phyloP scores from a whole-genome alignment of 2,113 vertebrate genomes.

The Chlamydotis undulata region DNA sequence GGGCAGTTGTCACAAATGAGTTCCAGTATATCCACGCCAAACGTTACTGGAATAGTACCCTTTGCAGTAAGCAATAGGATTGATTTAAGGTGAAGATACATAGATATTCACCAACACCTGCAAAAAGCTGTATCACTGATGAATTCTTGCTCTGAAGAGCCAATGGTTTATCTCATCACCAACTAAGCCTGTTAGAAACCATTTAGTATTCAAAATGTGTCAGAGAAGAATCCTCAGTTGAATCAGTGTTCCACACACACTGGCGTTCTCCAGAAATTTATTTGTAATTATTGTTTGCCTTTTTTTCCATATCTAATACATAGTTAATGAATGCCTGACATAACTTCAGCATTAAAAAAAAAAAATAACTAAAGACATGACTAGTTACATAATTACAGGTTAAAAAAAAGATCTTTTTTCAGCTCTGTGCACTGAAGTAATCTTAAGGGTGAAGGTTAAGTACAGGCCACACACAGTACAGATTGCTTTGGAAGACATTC shows the following conservation, averaged over 20 bases:
- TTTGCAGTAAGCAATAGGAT: background rate
- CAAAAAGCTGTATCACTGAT: background rate
- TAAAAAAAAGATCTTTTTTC: background rate
- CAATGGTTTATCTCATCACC: slow-evolving; percentile 24
- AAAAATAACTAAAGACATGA: background rate
- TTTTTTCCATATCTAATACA: background rate
- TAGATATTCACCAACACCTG: background rate
- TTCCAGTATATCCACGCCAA: background rate
- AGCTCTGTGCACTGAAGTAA: background rate
- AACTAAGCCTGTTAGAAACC: slow-evolving; percentile 22
- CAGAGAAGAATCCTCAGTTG: background rate
- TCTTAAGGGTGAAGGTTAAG: slow-evolving; percentile 11
- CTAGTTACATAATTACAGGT: slow-evolving; percentile 17
- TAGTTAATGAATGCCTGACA: slow-evolving; percentile 31
- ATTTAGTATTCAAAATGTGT: background rate
- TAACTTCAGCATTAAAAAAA: background rate
- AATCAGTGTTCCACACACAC: background rate
- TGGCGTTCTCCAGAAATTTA: background rate
- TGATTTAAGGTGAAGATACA: background rate
- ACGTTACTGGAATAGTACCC: background rate
- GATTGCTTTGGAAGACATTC: background rate
- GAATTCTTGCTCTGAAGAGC: background rate
- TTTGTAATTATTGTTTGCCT: slow-evolving; percentile 21
- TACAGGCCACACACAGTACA: background rate
- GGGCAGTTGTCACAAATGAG: background rate